These are phyloP conservation scores for Paramormyrops kingsleyae DNA, from an alignment of 2,113 vertebrate species.

Conservation along the genomic window DNA sequence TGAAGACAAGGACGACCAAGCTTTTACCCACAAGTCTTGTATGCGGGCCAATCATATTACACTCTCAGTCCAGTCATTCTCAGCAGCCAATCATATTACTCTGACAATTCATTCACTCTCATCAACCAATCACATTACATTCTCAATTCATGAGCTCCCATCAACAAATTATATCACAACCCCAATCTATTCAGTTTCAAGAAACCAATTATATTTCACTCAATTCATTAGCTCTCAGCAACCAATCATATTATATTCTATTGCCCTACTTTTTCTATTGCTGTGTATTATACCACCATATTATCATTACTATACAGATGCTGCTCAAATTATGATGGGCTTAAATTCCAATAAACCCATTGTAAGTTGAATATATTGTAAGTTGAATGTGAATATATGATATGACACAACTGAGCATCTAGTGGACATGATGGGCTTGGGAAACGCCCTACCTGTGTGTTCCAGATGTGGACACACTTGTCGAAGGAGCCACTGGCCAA, in stretches of 20 bases:
- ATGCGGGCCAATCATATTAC: not conserved
- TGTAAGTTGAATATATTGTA: not conserved
- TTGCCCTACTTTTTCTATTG: not conserved
- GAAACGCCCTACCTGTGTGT: slow-evolving; percentile 78
- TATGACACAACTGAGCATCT: too few relatives aligned
- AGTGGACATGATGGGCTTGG: too few relatives aligned
- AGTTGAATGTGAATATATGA: not conserved
- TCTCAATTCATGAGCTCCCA: not conserved
- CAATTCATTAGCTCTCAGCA: not conserved
- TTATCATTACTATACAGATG: not conserved
- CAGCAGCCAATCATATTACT: not conserved
- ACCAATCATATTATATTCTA: not conserved
- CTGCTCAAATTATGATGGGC: not conserved
- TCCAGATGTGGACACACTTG: slow-evolving; percentile 99
- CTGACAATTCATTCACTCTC: not conserved
- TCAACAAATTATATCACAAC: not conserved
- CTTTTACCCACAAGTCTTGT: not conserved
- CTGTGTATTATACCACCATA: not conserved
- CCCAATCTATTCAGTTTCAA: not conserved
- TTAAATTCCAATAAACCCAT: not conserved
- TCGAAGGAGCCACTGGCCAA: slow-evolving; percentile 97
- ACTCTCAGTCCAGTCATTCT: not conserved
- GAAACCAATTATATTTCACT: not conserved
- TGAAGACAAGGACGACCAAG: slow-evolving; percentile 29
- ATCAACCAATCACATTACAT: not conserved